Evolutionary conservation across 1,140 invertebrate genomes (phyloP).

Genomic region (Episyrphus balteatus): DNA sequence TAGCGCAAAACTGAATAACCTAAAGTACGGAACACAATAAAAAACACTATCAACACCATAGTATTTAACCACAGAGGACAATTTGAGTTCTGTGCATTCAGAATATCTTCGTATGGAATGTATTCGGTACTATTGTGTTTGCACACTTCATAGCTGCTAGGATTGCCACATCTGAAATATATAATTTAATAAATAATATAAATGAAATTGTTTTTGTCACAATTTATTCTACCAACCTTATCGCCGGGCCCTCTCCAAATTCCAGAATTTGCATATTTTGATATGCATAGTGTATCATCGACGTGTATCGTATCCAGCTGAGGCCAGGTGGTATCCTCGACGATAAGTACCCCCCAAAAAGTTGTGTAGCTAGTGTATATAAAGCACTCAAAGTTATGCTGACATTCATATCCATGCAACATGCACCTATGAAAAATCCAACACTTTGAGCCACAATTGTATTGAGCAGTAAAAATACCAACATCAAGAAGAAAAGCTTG

Average conservation of each 20-base stretch:
- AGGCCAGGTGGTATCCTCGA: conserved; percentile 67
- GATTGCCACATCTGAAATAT: conserved; percentile 48
- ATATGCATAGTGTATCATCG: conserved; percentile 75
- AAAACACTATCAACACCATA: conserved; percentile 57
- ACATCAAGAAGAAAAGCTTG: conserved; percentile 56
- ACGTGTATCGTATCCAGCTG: conserved; percentile 67
- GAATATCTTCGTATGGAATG: conserved; percentile 58
- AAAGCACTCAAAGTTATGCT: conserved; percentile 71
- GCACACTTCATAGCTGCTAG: conserved; percentile 57
- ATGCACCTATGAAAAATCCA: conserved; percentile 72
- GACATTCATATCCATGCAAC: conserved; percentile 68
- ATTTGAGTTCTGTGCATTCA: conserved; percentile 50
- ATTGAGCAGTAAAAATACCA: conserved; percentile 63
- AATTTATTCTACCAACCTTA: conserved; percentile 45
- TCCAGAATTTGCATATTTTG: conserved; percentile 80
- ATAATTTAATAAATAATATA: conserved; percentile 12
- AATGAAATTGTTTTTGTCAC: neutral
- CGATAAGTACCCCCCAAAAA: conserved; percentile 69
- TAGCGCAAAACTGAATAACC: conserved; percentile 67
- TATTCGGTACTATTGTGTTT: conserved; percentile 42
- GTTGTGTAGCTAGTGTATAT: conserved; percentile 67
- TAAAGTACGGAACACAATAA: conserved; percentile 59
- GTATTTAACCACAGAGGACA: conserved; percentile 67
- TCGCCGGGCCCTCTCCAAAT: conserved; percentile 58
- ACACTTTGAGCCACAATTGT: conserved; percentile 74